Evolutionary conservation across 2,797 vertebrate species (phyloP), one percentile per base, ranked within the genome.

Genomic region (Tangara arthus): DNA sequence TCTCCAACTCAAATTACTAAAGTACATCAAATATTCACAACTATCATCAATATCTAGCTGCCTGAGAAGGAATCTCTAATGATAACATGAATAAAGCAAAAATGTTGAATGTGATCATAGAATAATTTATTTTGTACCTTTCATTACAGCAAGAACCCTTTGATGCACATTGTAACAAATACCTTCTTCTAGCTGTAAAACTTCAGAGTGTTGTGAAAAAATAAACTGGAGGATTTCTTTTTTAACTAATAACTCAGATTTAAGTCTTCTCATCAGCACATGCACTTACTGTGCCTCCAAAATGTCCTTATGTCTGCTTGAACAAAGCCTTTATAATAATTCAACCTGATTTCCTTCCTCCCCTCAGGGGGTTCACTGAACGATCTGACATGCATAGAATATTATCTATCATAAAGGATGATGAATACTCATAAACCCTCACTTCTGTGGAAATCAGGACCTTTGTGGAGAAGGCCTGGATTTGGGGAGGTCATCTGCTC

Each of bases 341-440:
- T 55, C 34, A 24, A 30, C 16, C 4, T 47, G 47, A 30, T 69
- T 61, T 61, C 34, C 41, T 69, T 86, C 24, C 42, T 72, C 42
- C 5, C 2, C 3, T 0, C 5, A 32, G 15, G 10, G 11, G 2
- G 1, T 42, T 77, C 11, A 24, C 13, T 42, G 39, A 9, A 15
- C 1, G 2, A 32, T 30, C 34, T 59, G 35, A 65, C 7, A 32
- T 42, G 30, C 23, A 49, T 8, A 27, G 66, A 34, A 37, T 3
- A 42, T 60, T 52, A 28, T 42, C 34, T 37, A 2, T n/a, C 49
- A n/a, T 15, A 50, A 66, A 63, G 22, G 19, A 46, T n/a, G 15
- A 39, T 49, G 10, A 69, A 56, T 15, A 65, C n/a, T 26, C 49
- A 35, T 18, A 39, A 94, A 75, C 1, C 8, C 9, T 3, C 28